These are phyloP conservation scores for Drosophila glabriapex DNA, from an alignment of 2,888 invertebrate genomes.

Conservation along the genomic window DNA sequence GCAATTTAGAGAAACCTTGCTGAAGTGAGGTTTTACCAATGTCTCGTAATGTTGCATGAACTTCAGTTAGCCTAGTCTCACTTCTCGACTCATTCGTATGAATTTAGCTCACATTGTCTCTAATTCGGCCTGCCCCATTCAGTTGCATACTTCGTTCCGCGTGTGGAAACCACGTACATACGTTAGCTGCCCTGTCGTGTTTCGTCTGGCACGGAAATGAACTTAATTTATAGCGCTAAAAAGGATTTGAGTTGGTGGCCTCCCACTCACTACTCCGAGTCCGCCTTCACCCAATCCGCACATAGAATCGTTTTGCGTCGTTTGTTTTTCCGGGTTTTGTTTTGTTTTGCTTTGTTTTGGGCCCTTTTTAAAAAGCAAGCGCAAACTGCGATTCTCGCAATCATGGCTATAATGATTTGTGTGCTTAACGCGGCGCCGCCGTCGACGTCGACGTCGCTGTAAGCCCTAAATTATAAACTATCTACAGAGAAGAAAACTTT, in stretches of 20 bases:
- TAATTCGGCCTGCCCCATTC: conserved; percentile 1
- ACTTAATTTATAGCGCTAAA: conserved; percentile 80
- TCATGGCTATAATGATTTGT: conserved; percentile 77
- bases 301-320: conserved; percentile 31
- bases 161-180: conserved; percentile 48
- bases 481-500: conserved; percentile 61
- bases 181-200: conserved; percentile 72
- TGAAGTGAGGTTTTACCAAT: neutral
- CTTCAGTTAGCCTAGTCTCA: neutral
- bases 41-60: neutral
- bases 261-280: neutral
- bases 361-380: conserved; percentile 35
- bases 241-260: conserved; percentile 69
- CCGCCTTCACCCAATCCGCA: neutral
- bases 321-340: conserved; percentile 42
- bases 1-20: neutral
- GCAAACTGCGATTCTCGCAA: conserved; percentile 49
- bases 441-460: conserved; percentile 34
- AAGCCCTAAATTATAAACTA: conserved; percentile 75
- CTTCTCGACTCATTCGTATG: neutral
- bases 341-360: conserved; percentile 33
- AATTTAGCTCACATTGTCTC: neutral
- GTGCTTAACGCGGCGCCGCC: conserved; percentile 65
- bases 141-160: conserved; percentile 17
- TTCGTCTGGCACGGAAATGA: conserved; percentile 78